These are phyloP conservation scores for Luperina nickerlii DNA, from an alignment of 2,888 invertebrate genomes.

Conservation along the genomic window DNA sequence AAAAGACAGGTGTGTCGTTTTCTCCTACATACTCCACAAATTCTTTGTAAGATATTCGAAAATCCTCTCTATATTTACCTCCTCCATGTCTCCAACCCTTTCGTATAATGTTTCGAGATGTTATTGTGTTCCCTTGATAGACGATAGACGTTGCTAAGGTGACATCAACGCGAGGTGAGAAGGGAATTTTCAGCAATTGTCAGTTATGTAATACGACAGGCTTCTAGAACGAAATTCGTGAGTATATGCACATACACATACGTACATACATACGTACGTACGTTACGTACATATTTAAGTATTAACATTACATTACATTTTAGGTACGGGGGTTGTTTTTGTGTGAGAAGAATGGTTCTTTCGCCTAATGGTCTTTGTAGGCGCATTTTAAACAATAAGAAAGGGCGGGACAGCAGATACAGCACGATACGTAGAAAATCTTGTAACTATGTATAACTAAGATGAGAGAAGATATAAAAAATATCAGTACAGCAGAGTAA, in stretches of 20 bases:
- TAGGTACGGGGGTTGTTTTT: slow-evolving; percentile 7
- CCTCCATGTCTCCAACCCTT: slow-evolving; percentile 31
- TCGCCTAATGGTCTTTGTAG: neutral
- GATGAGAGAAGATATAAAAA: neutral
- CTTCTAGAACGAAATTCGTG: slow-evolving; percentile 39
- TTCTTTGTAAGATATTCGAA: neutral
- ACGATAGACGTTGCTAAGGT: slow-evolving; percentile 50
- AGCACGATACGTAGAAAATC: neutral
- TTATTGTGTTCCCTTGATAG: slow-evolving; percentile 59
- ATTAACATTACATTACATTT: slow-evolving; percentile 6
- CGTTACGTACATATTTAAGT: slow-evolving; percentile 33
- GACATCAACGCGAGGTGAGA: slow-evolving; percentile 55
- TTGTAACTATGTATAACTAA: neutral
- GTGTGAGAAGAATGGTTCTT: neutral
- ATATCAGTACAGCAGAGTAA: neutral
- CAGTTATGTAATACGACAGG: slow-evolving; percentile 50
- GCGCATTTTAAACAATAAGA: neutral
- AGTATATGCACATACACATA: slow-evolving; percentile 24
- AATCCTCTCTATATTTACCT: slow-evolving; percentile 28
- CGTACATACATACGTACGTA: no score
- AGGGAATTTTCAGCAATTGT: slow-evolving; percentile 56
- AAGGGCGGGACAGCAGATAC: no score
- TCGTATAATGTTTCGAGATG: slow-evolving; percentile 51
- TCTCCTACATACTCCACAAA: neutral
- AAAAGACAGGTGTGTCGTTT: neutral